Evolutionary conservation across 2,113 vertebrate species (phyloP).

Genomic region (Crypturellus undulatus): DNA sequence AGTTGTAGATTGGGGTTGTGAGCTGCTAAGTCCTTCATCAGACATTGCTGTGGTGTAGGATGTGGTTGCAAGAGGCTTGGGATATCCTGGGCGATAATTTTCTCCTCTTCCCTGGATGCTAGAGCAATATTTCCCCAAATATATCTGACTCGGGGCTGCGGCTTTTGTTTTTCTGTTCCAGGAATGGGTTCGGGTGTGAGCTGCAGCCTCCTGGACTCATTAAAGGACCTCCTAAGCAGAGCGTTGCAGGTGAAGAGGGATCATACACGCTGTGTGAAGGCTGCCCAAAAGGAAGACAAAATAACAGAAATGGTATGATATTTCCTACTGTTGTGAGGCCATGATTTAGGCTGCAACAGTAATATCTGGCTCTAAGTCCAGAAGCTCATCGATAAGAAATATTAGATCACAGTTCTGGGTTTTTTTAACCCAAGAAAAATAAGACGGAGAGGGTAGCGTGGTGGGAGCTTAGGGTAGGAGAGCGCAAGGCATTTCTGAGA

Average conservation of each 20-base stretch:
- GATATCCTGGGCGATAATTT: accelerated
- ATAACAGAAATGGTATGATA: accelerated
- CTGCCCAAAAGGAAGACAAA: too few species aligned
- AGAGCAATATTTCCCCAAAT: background rate
- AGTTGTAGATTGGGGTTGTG: accelerated
- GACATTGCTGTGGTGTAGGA: accelerated
- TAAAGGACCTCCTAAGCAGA: background rate
- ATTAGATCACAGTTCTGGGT: background rate
- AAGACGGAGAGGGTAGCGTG: accelerated
- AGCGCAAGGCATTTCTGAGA: background rate
- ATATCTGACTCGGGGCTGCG: background rate
- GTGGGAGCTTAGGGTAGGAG: too few species aligned
- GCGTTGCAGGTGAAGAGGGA: accelerated
- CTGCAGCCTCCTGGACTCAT: accelerated
- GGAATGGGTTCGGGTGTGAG: too few species aligned
- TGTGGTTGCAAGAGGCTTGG: accelerated
- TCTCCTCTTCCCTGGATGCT: background rate
- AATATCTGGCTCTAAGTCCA: background rate
- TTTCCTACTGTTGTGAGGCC: background rate
- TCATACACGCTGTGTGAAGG: accelerated
- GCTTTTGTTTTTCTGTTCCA: background rate
- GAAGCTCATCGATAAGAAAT: background rate
- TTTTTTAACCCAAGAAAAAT: background rate
- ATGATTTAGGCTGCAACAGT: accelerated
- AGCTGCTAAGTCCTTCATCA: background rate